A percentile compares a stretch with the other conserved stretches of the same genome.
phyloP scores from a whole-genome alignment of 2,113 vertebrate genomes.

The Erinaceus europaeus region DNA sequence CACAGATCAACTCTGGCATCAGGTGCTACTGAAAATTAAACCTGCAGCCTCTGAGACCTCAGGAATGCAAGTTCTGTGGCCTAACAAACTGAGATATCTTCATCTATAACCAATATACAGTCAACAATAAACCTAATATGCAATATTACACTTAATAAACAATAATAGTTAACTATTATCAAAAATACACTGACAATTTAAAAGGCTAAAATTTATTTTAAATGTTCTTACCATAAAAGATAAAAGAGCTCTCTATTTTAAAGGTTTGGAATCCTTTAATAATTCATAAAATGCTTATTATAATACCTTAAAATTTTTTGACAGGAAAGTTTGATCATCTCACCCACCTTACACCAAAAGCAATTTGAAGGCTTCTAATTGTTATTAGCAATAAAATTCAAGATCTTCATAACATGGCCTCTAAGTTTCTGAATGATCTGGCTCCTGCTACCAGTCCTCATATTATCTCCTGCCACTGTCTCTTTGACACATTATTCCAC shows the following conservation, averaged over 20 bases:
- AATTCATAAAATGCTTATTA: conserved; percentile 1
- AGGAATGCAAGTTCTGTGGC: too few species aligned
- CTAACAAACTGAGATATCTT: too few species aligned
- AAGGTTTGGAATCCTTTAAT: not conserved
- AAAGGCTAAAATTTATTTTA: not conserved
- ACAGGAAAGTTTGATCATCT: not conserved
- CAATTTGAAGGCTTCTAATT: not conserved
- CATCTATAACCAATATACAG: too few species aligned
- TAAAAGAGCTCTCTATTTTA: not conserved
- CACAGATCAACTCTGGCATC: too few species aligned
- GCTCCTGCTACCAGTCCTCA: not conserved
- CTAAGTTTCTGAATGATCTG: not conserved
- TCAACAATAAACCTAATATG: too few species aligned
- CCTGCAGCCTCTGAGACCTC: too few species aligned
- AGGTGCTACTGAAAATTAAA: too few species aligned
- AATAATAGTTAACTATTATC: not conserved
- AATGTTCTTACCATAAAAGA: not conserved
- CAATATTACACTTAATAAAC: too few species aligned
- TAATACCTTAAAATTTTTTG: not conserved
- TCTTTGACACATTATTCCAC: not conserved
- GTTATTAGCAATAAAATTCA: conserved; percentile 16
- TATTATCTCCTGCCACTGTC: not conserved
- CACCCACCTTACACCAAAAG: not conserved
- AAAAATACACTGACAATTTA: not conserved
- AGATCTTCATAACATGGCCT: not conserved